Conservation (phyloP, 2,888 invertebrate genomes). For the Leistus spinibarbis region DNA sequence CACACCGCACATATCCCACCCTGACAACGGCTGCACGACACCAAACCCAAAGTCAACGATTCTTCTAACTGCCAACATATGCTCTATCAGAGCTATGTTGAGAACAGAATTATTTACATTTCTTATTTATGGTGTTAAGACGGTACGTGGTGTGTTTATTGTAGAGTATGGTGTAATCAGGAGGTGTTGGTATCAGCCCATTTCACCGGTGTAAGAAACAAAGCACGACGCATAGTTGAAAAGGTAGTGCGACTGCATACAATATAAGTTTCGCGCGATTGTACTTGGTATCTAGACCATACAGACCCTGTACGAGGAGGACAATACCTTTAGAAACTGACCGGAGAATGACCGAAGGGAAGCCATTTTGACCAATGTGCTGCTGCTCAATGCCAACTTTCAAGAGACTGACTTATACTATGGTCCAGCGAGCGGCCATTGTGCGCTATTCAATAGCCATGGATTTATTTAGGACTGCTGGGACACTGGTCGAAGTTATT, state of each 20-base stretch:
- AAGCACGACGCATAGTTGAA: background rate
- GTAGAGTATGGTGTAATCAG: no score
- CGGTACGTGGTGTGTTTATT: no score
- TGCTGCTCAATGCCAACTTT: background rate
- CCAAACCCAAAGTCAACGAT: no score
- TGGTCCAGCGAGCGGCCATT: background rate
- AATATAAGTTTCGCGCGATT: background rate
- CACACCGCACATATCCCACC: no score
- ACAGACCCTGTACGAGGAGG: background rate
- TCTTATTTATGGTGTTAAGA: no score
- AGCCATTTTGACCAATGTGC: background rate
- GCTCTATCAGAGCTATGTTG: no score
- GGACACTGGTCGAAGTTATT: slow-evolving; percentile 32
- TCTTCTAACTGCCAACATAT: no score
- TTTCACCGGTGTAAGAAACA: no score
- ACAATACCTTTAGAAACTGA: background rate
- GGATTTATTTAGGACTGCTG: slow-evolving; percentile 9
- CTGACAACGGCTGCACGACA: background rate
- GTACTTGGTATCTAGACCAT: background rate
- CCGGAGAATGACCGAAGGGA: background rate
- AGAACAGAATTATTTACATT: no score
- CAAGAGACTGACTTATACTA: background rate
- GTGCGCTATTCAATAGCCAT: background rate
- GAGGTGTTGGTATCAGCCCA: no score
- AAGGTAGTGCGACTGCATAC: background rate